These are phyloP conservation scores for Drosophila pachea DNA, from an alignment of 1,140 invertebrate species.

Conservation along the genomic window DNA sequence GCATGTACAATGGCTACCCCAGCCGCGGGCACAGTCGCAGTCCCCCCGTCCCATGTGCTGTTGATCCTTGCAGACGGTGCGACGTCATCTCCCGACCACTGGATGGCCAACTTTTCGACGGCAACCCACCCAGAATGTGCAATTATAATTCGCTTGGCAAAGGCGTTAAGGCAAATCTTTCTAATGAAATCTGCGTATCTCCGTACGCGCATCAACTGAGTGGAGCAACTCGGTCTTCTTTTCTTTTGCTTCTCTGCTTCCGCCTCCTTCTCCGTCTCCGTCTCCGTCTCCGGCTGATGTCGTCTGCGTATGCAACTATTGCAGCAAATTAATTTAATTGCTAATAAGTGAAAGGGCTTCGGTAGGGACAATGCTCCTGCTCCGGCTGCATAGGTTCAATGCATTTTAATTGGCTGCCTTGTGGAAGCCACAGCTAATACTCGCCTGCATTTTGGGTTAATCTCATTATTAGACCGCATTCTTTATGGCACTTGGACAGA, in stretches of 20 bases:
- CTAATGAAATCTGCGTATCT: conserved; percentile 68
- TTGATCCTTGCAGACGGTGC: conserved; percentile 66
- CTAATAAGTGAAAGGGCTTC: conserved; percentile 55
- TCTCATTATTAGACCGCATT: conserved; percentile 71
- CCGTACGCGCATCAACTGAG: conserved; percentile 7
- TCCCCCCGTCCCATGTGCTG: conserved; percentile 15
- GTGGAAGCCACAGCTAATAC: conserved; percentile 31
- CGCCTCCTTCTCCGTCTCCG: conserved; percentile 4
- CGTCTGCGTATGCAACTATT: conserved; percentile 74
- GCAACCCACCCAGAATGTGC: conserved; percentile 67
- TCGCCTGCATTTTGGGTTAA: conserved; percentile 68
- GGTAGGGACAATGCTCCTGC: conserved; percentile 42
- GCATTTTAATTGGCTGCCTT: conserved; percentile 74
- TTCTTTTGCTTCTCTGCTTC: no score
- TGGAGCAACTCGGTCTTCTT: no score
- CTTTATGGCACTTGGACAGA: conserved; percentile 50
- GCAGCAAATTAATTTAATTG: conserved; percentile 75
- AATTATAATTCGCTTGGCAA: conserved; percentile 65
- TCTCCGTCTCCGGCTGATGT: conserved; percentile 24
- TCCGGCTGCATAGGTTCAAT: conserved; percentile 60
- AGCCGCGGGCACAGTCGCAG: conserved; percentile 1
- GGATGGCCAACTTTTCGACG: neutral
- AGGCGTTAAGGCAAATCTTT: conserved; percentile 56
- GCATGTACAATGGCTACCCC: conserved; percentile 8
- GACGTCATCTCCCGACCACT: conserved; percentile 45